Base-by-base conservation (phyloP, 1,140 invertebrate genomes). In the Solenopsis fugax region DNA sequence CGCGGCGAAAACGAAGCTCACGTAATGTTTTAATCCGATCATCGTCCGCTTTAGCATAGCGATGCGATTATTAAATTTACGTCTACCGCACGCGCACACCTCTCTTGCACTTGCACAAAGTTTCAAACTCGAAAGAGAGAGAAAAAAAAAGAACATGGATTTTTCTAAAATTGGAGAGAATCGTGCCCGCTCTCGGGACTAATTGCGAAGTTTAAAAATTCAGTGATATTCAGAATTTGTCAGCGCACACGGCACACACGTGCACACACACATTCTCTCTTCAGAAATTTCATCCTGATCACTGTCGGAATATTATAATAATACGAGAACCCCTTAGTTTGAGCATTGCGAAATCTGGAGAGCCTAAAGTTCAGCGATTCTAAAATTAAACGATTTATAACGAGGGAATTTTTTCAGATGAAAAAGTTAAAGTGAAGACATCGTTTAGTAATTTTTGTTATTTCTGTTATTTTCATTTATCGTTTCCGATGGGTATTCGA, bases 1-100 rank as follows among this genome's bases (percentile, higher is more conserved):
- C 69, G 67, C 54, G 69, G n/a, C 56, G 80, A 75, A 84, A 84
- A 84, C 80, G 80, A 84, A 73, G 80, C 80, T 73, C 54, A 69
- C 54, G 69, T 73, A 84, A 84, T 84, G 56, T 84, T 84, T 84
- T 84, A 84, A 84, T 84, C 54, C 54, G 67, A 84, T 75, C 80
- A 48, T 29, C 69, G 41, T 75, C n/a, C 54, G 80, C 16, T 73
- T 82, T 73, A 82, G 69, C 69, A 84, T 75, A 73, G 24, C 52
- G 54, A 75, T 73, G 80, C 24, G 80, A 82, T 84, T 84, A 84
- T 82, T 73, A 82, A 73, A 82, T 82, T 73, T 82, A 54, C 54
- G 69, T 82, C 18, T 48, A 73, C 56, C 67, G 48, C 24, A 73
- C 62, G 62, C 29, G 34, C 34, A 21, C n/a, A 69, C 24, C 24